Percentiles rank a stretch among this genome's conserved stretches.
These are phyloP conservation scores for Axis porcinus DNA, from an alignment of 2,113 vertebrate species.

Conservation along the genomic window DNA sequence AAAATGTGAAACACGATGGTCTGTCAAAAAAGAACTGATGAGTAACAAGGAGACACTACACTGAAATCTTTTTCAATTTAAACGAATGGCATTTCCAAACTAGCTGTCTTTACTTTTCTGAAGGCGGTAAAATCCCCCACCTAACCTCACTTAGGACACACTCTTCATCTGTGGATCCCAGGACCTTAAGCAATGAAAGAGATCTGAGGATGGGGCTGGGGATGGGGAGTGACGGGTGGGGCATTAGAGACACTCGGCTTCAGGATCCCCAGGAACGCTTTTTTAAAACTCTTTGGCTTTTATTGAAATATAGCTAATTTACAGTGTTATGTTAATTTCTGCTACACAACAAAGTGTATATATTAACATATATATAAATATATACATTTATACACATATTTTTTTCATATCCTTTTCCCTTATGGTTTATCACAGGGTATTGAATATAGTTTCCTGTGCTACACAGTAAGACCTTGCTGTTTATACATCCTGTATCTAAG, in stretches of 20 bases:
- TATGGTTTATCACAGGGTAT: neutral
- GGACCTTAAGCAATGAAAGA: neutral
- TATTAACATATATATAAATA: neutral
- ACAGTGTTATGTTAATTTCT: neutral
- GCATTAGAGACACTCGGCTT: neutral
- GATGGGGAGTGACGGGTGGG: accelerated
- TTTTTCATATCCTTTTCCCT: neutral
- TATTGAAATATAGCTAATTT: neutral
- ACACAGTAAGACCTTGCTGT: neutral
- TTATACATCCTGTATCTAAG: neutral
- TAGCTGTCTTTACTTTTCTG: neutral
- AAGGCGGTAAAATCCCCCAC: neutral
- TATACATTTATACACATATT: neutral
- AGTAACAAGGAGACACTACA: neutral
- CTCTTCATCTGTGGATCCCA: neutral
- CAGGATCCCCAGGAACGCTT: neutral
- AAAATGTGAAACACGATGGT: neutral
- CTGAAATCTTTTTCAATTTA: neutral
- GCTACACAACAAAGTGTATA: too few relatives aligned
- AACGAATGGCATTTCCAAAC: neutral
- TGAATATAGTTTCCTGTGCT: neutral
- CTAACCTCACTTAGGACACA: neutral
- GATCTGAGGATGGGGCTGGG: neutral
- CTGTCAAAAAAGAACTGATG: neutral
- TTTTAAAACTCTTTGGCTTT: neutral